phyloP scores from a whole-genome alignment of 2,797 vertebrate genomes.

The Urosaurus nigricauda region DNA sequence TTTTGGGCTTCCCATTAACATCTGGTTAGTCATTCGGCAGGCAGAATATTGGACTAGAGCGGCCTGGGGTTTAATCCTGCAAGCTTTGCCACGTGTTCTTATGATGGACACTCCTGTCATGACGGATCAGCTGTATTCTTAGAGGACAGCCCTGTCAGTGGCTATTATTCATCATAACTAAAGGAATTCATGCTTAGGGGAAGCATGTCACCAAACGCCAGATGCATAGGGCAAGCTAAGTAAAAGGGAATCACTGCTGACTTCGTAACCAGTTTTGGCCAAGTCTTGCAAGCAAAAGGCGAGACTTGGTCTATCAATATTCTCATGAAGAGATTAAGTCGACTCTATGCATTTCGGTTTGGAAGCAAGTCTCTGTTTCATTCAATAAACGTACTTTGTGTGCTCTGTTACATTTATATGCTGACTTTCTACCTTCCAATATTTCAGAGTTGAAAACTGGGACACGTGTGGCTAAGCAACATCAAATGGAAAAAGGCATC shows the following conservation, averaged over 20 bases:
- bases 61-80: neutral
- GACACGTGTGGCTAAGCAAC: too few species aligned
- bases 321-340: too few species aligned
- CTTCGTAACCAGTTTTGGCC: neutral
- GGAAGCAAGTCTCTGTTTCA: neutral
- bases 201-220: neutral
- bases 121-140: neutral
- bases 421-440: too few species aligned
- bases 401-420: neutral
- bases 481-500: too few species aligned
- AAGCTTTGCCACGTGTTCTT: neutral
- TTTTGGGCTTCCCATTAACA: neutral
- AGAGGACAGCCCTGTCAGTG: neutral
- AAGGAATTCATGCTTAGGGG: neutral
- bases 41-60: neutral
- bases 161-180: neutral
- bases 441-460: too few species aligned
- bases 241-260: too few species aligned
- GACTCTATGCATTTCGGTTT: neutral
- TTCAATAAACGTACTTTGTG: neutral
- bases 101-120: neutral
- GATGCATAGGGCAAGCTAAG: too few species aligned
- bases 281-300: neutral
- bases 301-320: neutral
- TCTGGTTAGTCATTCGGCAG: neutral